Conservation (phyloP, 2,888 invertebrate genomes). For the Labia minor region DNA sequence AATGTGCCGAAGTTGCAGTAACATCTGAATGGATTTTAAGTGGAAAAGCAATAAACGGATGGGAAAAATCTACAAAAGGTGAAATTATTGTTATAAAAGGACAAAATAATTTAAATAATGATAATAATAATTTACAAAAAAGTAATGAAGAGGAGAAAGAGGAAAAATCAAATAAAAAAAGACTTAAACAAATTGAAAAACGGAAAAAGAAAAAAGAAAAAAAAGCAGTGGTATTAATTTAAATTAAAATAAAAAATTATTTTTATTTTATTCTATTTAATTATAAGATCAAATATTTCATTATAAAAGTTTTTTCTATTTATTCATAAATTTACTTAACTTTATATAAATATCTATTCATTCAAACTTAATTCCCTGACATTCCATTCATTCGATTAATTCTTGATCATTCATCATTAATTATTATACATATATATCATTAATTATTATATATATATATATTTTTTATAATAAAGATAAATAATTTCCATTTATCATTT, state of each 20-base stretch:
- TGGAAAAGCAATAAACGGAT: background rate
- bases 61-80: background rate
- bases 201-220: background rate
- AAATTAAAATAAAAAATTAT: no score
- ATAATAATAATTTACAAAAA: background rate
- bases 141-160: background rate
- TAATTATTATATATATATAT: no score
- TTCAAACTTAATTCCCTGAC: no score
- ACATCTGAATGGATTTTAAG: background rate
- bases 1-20: background rate
- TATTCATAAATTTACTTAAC: no score
- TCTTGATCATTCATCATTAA: no score
- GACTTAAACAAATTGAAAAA: constrained; percentile 2
- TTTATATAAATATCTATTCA: no score
- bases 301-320: background rate
- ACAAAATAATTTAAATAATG: background rate
- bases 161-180: background rate
- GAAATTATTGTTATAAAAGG: background rate
- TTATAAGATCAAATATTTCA: background rate
- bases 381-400: no score
- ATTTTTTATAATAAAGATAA: no score
- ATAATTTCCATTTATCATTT: no score
- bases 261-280: background rate
- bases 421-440: no score
- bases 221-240: background rate